A percentile compares a stretch with the other conserved stretches of the same genome.
These are phyloP conservation scores for Tridacna crocea DNA, from an alignment of 2,888 invertebrate genomes.

Conservation along the genomic window DNA sequence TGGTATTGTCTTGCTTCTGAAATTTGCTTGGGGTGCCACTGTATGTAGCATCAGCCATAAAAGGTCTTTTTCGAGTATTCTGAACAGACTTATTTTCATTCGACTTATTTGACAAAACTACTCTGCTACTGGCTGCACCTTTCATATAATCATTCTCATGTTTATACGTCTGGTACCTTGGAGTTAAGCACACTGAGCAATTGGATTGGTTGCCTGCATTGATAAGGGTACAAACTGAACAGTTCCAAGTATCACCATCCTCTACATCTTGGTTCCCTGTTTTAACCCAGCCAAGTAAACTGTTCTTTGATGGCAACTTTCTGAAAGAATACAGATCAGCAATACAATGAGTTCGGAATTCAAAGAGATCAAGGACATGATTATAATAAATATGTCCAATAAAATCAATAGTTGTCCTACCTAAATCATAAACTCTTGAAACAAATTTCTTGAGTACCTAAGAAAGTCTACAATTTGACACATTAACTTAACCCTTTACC, in stretches of 20 bases:
- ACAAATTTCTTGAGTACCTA: no score
- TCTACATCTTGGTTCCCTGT: conserved; percentile 17
- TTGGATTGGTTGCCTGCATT: conserved; percentile 57
- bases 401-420: no score
- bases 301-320: conserved; percentile 71
- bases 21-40: not conserved
- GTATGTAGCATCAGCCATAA: not conserved
- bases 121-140: not conserved
- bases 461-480: no score
- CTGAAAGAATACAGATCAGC: conserved; percentile 23
- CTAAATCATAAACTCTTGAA: no score
- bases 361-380: no score
- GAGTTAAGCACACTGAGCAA: conserved; percentile 66
- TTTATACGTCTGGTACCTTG: conserved; percentile 11
- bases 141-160: not conserved
- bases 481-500: no score
- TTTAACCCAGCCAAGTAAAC: conserved; percentile 75
- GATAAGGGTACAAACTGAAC: conserved; percentile 70
- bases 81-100: no score
- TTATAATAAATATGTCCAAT: no score
- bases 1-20: not conserved
- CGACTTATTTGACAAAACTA: no score
- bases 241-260: conserved; percentile 64
- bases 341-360: not conserved
- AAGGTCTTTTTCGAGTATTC: conserved; percentile 26